Evolutionary conservation across 2,113 vertebrate genomes (phyloP), one percentile per base, ranked within the genome.

Genomic region (Pheucticus melanocephalus): DNA sequence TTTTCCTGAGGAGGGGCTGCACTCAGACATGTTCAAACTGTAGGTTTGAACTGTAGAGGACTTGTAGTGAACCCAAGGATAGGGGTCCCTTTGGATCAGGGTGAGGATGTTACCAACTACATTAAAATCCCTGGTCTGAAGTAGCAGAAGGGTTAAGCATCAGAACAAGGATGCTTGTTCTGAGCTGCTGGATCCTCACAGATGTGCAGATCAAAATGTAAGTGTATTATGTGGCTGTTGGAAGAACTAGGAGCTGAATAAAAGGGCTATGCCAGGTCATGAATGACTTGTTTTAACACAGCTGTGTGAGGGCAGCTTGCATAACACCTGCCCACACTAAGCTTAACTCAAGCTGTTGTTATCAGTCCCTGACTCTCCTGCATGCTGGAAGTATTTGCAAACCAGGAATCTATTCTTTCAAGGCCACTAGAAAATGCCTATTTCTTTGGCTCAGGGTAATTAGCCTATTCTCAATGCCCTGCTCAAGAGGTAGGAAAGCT

Each of bases 271-370:
- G 77, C 75, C 44, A 64, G 95, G 96, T 96, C 94, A 94, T 19
- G 3, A 92, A 50, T 94, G 53, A 80, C 75, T 97, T 95, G 86
- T 82, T 96, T 91, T 92, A 94, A 50, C 88, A 92, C 86, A 95
- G 90, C 88, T 97, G 90, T 86, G 88, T 95, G 94, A 97, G 90
- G 92, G 95, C 97, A 97, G 90, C 95, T 97, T 97, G 92, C 91
- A 95, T 97, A 97, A 96, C 94, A 95, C 96, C 95, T 95, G 86
- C 96, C 95, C 88, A 94, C 97, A 82, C 94, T 79, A 9, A 88
- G 90, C 83, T 93, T 73, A 92, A 84, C 94, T 95, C 95, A 96
- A 93, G 95, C 90, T 93, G 94, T 92, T 97, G 75, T 90, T 92
- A 95, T 77, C 95, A 65, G 81, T 88, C 82, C 86, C 47, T 96